Base-by-base conservation (phyloP, 2,888 invertebrate species). In the Lasioglossum pauxillum region DNA sequence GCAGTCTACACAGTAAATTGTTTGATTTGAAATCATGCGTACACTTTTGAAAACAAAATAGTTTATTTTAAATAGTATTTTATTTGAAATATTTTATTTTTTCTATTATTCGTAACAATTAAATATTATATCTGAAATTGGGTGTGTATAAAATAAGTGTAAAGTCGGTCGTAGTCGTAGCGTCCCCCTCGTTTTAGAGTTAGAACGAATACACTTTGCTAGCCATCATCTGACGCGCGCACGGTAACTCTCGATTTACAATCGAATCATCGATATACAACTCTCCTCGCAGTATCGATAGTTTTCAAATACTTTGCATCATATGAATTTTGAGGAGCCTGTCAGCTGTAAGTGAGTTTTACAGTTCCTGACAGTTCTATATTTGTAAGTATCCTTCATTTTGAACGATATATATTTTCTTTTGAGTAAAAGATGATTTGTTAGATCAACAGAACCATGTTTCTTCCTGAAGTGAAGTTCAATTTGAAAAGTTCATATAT, bases 191-290 rank as follows among this genome's bases (percentile, higher is more conserved):
- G n/a, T 23, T 5, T 8, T 23, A 8, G 53, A 57, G 57, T n/a
- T 57, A 57, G n/a, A 57, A 57, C n/a, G 57, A 57, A 57, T 57
- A 57, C n/a, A 57, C 57, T 57, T n/a, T 57, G 57, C n/a, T 57
- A 57, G 23, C n/a, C 10, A n/a, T 57, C n/a, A n/a, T 57, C 23
- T 57, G 57, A n/a, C 57, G 57, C 53, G 53, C 53, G 53, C 10
- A 53, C 23, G 23, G 23, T 23, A 53, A 57, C 41, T 74, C 46
- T 80, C 80, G 85, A 85, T 78, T 80, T 14, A 78, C n/a, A 75
- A 49, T 85, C 77, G 84, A 85, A 75, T 79, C 10, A 41, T 53
- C 64, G 75, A 67, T 46, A 53, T 44, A 19, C 31, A 60, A 38
- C n/a, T 75, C 14, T 57, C 23, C 72, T 60, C 31, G 12, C 7